Conservation (phyloP, 2,113 vertebrate genomes). For the Enhydra lutris region DNA sequence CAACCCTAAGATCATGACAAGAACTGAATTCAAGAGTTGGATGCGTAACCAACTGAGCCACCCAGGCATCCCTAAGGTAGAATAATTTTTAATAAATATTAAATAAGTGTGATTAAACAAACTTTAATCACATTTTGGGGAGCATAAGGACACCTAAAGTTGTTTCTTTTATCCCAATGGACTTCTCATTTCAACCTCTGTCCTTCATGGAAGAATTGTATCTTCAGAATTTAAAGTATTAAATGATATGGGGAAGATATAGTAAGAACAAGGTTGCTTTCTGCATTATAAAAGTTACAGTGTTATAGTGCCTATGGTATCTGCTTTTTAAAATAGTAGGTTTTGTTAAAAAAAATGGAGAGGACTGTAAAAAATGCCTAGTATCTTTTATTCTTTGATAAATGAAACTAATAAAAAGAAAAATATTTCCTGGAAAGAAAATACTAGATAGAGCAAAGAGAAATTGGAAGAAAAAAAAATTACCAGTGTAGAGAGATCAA, state of each 20-base stretch:
- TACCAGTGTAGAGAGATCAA: not conserved
- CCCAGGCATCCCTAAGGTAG: not conserved
- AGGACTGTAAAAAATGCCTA: not conserved
- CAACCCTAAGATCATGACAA: not conserved
- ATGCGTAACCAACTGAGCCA: not conserved
- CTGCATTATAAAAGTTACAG: not conserved
- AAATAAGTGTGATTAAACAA: not conserved
- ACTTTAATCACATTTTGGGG: not conserved
- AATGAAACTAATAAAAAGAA: not conserved
- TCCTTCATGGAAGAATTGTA: not conserved
- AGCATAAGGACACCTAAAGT: not conserved
- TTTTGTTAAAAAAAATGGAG: not conserved
- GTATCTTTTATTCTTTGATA: not conserved
- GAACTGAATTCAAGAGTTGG: not conserved
- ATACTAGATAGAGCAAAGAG: not conserved
- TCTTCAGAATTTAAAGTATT: not conserved
- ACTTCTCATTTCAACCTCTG: not conserved
- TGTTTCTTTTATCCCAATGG: not conserved
- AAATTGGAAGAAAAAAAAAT: not conserved
- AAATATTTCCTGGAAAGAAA: not conserved
- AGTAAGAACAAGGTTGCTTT: not conserved
- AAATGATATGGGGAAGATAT: not conserved
- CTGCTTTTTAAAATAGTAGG: not conserved
- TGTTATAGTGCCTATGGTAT: not conserved
- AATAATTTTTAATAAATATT: not conserved